phyloP scores from a whole-genome alignment of 2,113 vertebrate genomes.

The Varanus komodoensis region DNA sequence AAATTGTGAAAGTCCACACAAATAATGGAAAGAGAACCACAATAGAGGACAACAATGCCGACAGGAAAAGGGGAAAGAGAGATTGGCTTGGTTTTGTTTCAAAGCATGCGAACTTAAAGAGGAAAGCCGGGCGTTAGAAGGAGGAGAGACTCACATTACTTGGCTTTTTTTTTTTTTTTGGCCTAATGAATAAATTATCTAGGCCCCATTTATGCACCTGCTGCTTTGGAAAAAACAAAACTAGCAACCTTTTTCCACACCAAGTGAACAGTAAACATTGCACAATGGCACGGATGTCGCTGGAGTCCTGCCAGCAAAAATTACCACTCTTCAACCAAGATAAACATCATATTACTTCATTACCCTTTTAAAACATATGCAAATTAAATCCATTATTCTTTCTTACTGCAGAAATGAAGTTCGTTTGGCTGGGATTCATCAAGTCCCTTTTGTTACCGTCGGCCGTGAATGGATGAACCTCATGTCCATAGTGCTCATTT shows the following conservation, averaged over 20 bases:
- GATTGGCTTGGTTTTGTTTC: conserved; percentile 58
- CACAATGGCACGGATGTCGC: conserved; percentile 81
- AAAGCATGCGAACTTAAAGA: conserved; percentile 69
- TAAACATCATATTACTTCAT: conserved; percentile 99
- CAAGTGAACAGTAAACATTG: conserved; percentile 83
- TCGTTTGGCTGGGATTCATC: conserved; percentile 88
- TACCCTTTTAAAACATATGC: conserved; percentile 98
- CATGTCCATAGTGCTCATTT: conserved; percentile 84
- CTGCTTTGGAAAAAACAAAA: conserved; percentile 75
- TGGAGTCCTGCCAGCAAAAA: conserved; percentile 89
- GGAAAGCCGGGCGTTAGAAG: conserved; percentile 55
- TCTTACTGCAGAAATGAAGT: conserved; percentile 87
- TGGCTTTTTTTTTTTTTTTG: conserved; percentile 72
- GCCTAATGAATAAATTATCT: conserved; percentile 94
- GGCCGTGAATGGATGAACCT: conserved; percentile 85
- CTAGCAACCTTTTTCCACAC: conserved; percentile 68
- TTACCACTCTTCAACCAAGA: conserved; percentile 97
- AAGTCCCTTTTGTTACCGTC: conserved; percentile 85
- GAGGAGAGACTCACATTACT: conserved; percentile 77
- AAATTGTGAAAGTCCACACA: conserved; percentile 70
- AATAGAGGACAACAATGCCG: conserved; percentile 33
- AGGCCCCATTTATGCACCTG: conserved; percentile 78
- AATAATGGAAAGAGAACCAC: background rate
- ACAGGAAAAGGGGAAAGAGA: conserved; percentile 59
- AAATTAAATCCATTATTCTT: conserved; percentile 94